A percentile compares a stretch with the other conserved stretches of the same genome.
phyloP scores from a whole-genome alignment of 2,888 invertebrate genomes.

The Rotaria magnacalcarata region DNA sequence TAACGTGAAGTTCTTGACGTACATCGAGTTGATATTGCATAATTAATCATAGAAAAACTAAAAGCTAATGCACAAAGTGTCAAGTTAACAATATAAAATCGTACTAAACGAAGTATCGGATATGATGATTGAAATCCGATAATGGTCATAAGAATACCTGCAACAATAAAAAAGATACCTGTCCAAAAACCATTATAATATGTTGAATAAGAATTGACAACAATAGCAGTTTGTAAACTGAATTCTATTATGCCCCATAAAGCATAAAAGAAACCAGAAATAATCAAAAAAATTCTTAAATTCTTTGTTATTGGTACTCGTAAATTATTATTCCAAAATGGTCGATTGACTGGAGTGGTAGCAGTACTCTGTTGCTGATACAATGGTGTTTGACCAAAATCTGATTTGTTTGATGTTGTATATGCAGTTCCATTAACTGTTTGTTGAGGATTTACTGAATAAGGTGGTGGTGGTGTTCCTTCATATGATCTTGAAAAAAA shows the following conservation, averaged over 20 bases:
- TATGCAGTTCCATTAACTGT: not conserved
- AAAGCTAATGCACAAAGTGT: not conserved
- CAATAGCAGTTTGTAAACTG: not conserved
- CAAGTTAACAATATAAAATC: not conserved
- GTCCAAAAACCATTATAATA: not conserved
- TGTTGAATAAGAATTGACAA: not conserved
- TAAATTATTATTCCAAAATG: not conserved
- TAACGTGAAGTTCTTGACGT: not conserved
- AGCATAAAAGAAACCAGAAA: not conserved
- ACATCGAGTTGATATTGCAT: not conserved
- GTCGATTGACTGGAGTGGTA: not conserved
- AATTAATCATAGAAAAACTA: not conserved
- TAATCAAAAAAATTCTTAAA: not conserved
- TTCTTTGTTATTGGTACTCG: not conserved
- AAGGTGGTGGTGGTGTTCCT: not conserved
- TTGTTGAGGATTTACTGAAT: not conserved
- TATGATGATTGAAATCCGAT: not conserved
- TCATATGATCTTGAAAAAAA: not conserved
- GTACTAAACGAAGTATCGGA: not conserved
- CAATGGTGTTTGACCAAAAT: not conserved
- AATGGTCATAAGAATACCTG: not conserved
- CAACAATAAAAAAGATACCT: not conserved
- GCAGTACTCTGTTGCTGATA: not conserved
- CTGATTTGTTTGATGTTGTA: not conserved
- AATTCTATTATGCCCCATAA: not conserved